These are phyloP conservation scores for Caenorhabditis sp. DNA, from an alignment of 2,888 invertebrate genomes.

Conservation along the genomic window DNA sequence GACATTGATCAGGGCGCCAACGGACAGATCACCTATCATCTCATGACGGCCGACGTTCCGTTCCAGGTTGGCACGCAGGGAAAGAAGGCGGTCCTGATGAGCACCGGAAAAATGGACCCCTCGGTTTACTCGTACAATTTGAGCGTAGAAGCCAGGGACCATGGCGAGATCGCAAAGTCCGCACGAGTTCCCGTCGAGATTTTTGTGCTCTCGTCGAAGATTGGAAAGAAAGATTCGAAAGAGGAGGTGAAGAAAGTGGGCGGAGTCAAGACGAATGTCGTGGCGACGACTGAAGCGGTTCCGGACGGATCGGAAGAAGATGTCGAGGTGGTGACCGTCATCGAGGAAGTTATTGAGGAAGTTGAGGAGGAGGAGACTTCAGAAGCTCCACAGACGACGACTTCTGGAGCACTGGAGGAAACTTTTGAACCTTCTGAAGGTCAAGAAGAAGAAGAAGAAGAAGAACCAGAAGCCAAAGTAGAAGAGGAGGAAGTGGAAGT, in stretches of 20 bases:
- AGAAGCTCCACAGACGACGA: background rate
- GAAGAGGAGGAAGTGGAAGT: background rate
- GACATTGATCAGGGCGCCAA: slow-evolving; percentile 74
- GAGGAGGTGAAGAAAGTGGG: background rate
- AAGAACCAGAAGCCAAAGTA: slow-evolving; percentile 7
- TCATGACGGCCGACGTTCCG: slow-evolving; percentile 57
- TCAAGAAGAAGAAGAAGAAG: slow-evolving; percentile 16
- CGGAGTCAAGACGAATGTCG: slow-evolving; percentile 3
- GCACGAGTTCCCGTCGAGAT: slow-evolving; percentile 54
- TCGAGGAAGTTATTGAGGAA: slow-evolving; percentile 4
- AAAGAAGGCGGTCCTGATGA: slow-evolving; percentile 45
- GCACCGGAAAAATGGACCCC: slow-evolving; percentile 34
- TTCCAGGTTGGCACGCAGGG: slow-evolving; percentile 59
- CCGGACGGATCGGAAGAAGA: background rate
- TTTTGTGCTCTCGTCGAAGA: slow-evolving; percentile 38
- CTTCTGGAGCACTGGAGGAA: background rate
- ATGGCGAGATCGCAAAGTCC: slow-evolving; percentile 51
- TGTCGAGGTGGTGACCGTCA: slow-evolving; percentile 14
- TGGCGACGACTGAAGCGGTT: background rate
- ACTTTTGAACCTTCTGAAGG: background rate
- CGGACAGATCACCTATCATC: slow-evolving; percentile 70
- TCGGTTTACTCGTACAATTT: slow-evolving; percentile 47
- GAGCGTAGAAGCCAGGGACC: slow-evolving; percentile 63
- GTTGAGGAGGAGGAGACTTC: slow-evolving; percentile 3
- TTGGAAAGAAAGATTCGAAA: background rate